These are phyloP conservation scores for Eurosta solidaginis DNA, from an alignment of 1,140 invertebrate genomes.

Conservation along the genomic window DNA sequence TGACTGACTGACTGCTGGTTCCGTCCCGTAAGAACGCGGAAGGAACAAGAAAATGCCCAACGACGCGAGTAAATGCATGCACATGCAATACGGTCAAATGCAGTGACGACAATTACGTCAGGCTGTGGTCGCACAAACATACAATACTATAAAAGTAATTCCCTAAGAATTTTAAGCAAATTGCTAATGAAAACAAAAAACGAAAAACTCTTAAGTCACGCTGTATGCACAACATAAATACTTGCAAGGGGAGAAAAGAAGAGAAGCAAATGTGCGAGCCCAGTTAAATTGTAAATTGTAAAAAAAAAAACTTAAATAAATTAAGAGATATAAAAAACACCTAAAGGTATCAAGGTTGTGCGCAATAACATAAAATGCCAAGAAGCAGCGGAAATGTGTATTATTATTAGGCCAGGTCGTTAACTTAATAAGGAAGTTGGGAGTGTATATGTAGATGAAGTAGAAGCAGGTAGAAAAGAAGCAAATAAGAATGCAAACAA, in stretches of 20 bases:
- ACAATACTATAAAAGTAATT: background rate
- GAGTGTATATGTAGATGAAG: too few species aligned
- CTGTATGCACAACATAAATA: background rate
- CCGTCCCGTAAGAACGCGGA: background rate
- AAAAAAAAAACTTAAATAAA: background rate
- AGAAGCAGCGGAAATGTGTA: constrained; percentile 4
- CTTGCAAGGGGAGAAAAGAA: background rate
- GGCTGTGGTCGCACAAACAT: background rate
- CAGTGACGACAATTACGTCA: background rate
- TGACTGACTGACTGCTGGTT: background rate
- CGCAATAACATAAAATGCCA: background rate
- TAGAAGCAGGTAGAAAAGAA: background rate
- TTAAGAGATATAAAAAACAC: background rate
- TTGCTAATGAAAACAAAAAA: too few species aligned
- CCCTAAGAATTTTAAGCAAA: constrained; percentile 3
- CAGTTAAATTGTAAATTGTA: background rate
- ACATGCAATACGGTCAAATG: background rate
- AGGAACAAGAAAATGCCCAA: background rate
- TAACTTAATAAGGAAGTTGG: constrained; percentile 21
- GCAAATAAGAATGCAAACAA: background rate
- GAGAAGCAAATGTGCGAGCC: background rate
- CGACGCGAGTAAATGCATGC: background rate
- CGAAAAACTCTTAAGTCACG: constrained; percentile 4
- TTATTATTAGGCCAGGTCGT: constrained; percentile 31
- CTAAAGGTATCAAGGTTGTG: background rate